Evolutionary conservation across 2,888 invertebrate species (phyloP).

Genomic region (Tetranychus piercei): DNA sequence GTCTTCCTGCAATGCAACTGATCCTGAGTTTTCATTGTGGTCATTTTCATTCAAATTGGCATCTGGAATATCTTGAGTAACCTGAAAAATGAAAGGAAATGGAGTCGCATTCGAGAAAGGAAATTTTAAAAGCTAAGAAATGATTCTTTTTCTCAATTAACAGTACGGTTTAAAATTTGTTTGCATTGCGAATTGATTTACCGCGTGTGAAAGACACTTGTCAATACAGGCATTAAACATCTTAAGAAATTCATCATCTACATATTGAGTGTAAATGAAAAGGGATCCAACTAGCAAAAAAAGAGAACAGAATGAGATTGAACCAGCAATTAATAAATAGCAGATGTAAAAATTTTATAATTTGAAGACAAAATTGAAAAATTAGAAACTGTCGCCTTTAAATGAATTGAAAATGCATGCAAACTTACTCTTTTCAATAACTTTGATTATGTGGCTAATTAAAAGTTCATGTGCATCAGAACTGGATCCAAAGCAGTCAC

Average conservation of each 20-base stretch:
- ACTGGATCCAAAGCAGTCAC: background rate
- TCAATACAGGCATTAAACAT: background rate
- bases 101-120: too few relatives aligned
- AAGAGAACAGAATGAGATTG: background rate
- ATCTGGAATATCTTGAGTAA: too few relatives aligned
- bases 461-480: background rate
- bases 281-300: background rate
- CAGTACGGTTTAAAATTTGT: background rate
- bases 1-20: too few relatives aligned
- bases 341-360: too few relatives aligned
- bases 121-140: background rate
- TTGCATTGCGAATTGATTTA: background rate
- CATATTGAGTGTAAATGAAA: background rate
- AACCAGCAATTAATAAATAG: background rate
- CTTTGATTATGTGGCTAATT: background rate
- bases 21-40: too few relatives aligned
- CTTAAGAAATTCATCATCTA: slow-evolving; percentile 1
- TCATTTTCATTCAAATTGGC: too few relatives aligned
- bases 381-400: background rate
- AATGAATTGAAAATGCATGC: background rate
- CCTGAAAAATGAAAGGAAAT: too few relatives aligned
- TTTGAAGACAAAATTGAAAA: background rate
- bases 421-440: slow-evolving; percentile 7
- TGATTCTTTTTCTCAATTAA: background rate
- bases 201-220: slow-evolving; percentile 2